Base-by-base conservation (phyloP, 2,113 vertebrate genomes). In the Peromyscus maniculatus region DNA sequence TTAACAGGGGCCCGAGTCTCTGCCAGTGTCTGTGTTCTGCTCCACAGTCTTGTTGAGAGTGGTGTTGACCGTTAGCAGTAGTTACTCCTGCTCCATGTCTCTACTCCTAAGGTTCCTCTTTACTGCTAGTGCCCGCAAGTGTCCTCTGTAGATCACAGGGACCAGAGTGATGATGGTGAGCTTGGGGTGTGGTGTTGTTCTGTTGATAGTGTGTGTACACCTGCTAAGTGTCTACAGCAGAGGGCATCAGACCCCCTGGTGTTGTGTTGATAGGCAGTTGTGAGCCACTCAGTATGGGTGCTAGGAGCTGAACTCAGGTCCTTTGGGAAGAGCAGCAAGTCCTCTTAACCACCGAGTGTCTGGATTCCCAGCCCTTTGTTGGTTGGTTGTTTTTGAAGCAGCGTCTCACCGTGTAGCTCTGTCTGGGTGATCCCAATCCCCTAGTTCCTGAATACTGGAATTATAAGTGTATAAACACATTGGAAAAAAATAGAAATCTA, bases 31-130 rank as follows among this genome's bases (percentile, higher is more conserved):
- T 5, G 1, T 36, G 57, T 90, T 62, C 52, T 88, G 28, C 74
- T 80, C 3, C 7, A 3, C 15, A 5, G 0, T 46, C 17, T 1
- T 22, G 31, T 5, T 22, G 0, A 64, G 39, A 71, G 82, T 7
- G 28, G 46, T 69, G 28, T 71, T 64, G 59, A 55, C 52, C 46
- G n/a, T 46, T 7, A 12, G 13, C 4, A 49, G 2, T 28, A 67
- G 36, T 67, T 72, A 24, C 39, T 75, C 33, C 15, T 64, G 62
- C 19, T 52, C 5, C 26, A 4, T 4, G 2, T 64, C 57, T 94
- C 84, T 26, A 36, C 62, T 72, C 22, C 39, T 84, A 13, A 74
- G 33, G 39, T 24, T 7, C 57, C 21, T 62, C 69, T 74, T 93
- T 24, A 15, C 57, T 59, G 24, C 74, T 31, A 49, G 77, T 69